Evolutionary conservation across 2,888 invertebrate genomes (phyloP).

Genomic region (Caradrina kadenii): DNA sequence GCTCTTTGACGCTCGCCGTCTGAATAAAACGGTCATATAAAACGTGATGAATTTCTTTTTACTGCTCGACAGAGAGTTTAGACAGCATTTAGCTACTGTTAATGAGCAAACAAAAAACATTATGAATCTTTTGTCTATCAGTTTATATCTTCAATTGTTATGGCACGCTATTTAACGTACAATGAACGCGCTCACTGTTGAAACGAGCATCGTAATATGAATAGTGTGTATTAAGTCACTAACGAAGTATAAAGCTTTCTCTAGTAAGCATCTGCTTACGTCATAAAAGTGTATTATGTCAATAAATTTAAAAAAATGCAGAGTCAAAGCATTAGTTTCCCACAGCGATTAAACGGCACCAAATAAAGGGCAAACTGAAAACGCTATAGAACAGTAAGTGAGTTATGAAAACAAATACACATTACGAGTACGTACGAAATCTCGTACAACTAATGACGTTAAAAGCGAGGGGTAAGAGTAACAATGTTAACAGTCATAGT

Average conservation of each 20-base stretch:
- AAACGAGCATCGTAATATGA: conserved; percentile 61
- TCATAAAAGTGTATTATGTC: conserved; percentile 76
- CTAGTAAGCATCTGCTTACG: conserved; percentile 69
- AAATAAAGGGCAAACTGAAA: conserved; percentile 82
- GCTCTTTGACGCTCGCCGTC: conserved; percentile 81
- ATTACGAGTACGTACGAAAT: conserved; percentile 87
- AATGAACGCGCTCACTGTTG: conserved; percentile 61
- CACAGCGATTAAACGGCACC: conserved; percentile 85
- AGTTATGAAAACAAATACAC: conserved; percentile 89
- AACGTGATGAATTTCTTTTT: conserved; percentile 81
- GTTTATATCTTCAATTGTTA: conserved; percentile 71
- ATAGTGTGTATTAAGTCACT: conserved; percentile 52
- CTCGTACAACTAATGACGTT: conserved; percentile 89
- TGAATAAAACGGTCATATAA: conserved; percentile 76
- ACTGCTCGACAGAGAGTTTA: conserved; percentile 76
- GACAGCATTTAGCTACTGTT: conserved; percentile 76
- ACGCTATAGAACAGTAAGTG: conserved; percentile 75
- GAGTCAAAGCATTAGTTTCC: conserved; percentile 83
- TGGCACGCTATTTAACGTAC: conserved; percentile 70
- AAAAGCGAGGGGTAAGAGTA: conserved; percentile 88
- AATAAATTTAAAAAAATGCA: conserved; percentile 77
- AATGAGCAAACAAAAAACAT: conserved; percentile 75
- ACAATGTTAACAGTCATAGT: conserved; percentile 89
- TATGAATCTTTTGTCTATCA: conserved; percentile 72
- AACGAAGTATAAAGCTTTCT: conserved; percentile 52